Percentiles rank a stretch among this genome's conserved stretches.
These are phyloP conservation scores for Ditylenchus weischeri DNA, from an alignment of 2,888 invertebrate species.

Conservation along the genomic window DNA sequence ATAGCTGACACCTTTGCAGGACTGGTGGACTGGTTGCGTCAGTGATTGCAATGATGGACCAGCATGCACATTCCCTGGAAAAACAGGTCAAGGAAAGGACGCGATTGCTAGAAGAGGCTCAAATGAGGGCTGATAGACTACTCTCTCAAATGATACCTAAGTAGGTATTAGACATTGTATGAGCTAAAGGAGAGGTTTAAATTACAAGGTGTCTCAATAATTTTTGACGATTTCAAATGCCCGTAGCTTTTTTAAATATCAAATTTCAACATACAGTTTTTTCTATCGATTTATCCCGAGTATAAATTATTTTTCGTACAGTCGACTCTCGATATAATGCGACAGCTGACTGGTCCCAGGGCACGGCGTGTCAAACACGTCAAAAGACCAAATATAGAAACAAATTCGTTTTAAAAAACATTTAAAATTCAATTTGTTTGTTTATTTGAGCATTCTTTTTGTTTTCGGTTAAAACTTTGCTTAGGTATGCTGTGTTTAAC, in stretches of 20 bases:
- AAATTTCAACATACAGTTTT: neutral
- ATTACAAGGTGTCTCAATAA: neutral
- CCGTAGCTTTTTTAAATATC: neutral
- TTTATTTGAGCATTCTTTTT: too few species aligned
- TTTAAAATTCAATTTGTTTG: too few species aligned
- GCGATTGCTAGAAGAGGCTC: slow-evolving; percentile 31
- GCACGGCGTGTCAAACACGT: too few species aligned
- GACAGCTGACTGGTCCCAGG: too few species aligned
- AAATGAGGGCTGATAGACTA: slow-evolving; percentile 30
- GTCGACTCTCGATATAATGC: too few species aligned
- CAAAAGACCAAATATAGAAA: too few species aligned
- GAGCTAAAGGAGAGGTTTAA: neutral
- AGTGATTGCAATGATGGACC: slow-evolving; percentile 38
- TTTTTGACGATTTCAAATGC: neutral
- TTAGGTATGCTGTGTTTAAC: too few species aligned
- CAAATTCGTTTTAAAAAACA: too few species aligned
- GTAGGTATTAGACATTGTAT: slow-evolving; percentile 12
- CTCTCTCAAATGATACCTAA: slow-evolving; percentile 33
- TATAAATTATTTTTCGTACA: too few species aligned
- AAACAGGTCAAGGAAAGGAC: slow-evolving; percentile 32
- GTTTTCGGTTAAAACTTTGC: too few species aligned
- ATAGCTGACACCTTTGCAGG: neutral
- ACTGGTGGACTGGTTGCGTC: slow-evolving; percentile 34
- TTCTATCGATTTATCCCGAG: too few species aligned
- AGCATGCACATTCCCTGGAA: slow-evolving; percentile 32